Base-by-base conservation (phyloP, 2,113 vertebrate genomes). In the Ophiodon elongatus region DNA sequence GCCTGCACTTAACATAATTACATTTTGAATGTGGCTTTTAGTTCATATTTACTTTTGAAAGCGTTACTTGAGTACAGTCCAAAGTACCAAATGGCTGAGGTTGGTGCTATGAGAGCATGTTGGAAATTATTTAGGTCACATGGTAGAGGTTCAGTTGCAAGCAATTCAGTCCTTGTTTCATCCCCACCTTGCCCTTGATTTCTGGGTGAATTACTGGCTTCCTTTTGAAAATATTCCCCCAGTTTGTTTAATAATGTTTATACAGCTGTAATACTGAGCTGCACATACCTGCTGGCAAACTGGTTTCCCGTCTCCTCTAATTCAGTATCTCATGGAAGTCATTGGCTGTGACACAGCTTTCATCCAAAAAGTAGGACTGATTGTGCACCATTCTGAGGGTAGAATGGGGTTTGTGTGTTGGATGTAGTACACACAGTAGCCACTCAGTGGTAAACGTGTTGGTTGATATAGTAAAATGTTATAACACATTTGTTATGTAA, bases 1-100 rank as follows among this genome's bases (percentile, higher is more conserved):
- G 95, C 77, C 92, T 94, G 84, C 92, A 93, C 92, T 95, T 95
- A 95, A 82, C 80, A 83, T 95, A 94, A 96, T 95, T 94, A 85
- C 90, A 81, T 89, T 94, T 92, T 84, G 82, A 94, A 93, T 73
- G 89, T 85, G 79, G 80, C 72, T 88, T 94, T 91, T 82, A 90
- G 85, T 92, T 93, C 79, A 91, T 95, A 92, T 94, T 95, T 94
- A 90, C 92, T 85, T 95, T 94, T 92, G 65, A 87, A 73, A 88
- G 87, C 41, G 64, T 90, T 71, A 76, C 73, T 81, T 88, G 77
- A 92, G 91, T 85, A 79, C 62, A 83, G 80, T 79, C 87, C 84
- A 89, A 86, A 88, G 86, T 76, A 80, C 70, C 87, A 85, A 94
- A 94, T 88, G 83, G 83, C 85, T 85, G 78, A 45, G 64, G 85